phyloP scores from a whole-genome alignment of 2,113 vertebrate genomes.

The Ranitomeya variabilis region DNA sequence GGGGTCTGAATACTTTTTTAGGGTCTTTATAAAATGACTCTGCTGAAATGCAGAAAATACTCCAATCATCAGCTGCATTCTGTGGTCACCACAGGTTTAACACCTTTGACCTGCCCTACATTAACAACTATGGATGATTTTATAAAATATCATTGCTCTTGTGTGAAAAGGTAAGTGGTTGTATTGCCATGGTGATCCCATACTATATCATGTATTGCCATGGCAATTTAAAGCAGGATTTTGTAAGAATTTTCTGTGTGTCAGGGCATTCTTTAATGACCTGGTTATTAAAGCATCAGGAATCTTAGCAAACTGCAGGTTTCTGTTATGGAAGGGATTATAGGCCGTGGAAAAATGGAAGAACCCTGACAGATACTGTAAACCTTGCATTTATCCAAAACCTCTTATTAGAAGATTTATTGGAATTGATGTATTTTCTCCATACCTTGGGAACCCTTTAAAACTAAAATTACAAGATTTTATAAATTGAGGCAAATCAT shows the following conservation, averaged over 20 bases:
- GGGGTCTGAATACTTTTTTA: too few relatives aligned
- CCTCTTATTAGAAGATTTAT: not conserved
- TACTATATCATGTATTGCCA: not conserved
- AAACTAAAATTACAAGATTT: not conserved
- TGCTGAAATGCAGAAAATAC: not conserved
- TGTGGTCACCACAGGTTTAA: not conserved
- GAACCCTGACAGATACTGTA: not conserved
- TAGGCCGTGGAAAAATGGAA: not conserved
- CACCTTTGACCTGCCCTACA: not conserved
- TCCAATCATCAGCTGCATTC: not conserved
- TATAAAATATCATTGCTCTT: not conserved
- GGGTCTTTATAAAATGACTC: not conserved
- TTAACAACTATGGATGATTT: not conserved
- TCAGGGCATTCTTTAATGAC: not conserved
- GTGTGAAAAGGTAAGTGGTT: not conserved
- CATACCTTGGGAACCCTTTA: not conserved
- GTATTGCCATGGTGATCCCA: not conserved
- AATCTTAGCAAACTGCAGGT: not conserved
- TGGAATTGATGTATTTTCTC: not conserved
- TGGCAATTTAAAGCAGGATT: not conserved
- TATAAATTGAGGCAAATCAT: not conserved
- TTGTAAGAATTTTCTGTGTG: not conserved
- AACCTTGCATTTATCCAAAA: not conserved
- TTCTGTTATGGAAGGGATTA: not conserved
- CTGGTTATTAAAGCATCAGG: constrained; percentile 12